Evolutionary conservation across 2,888 invertebrate genomes (phyloP).

Genomic region (Nipponacmea schrenckii): DNA sequence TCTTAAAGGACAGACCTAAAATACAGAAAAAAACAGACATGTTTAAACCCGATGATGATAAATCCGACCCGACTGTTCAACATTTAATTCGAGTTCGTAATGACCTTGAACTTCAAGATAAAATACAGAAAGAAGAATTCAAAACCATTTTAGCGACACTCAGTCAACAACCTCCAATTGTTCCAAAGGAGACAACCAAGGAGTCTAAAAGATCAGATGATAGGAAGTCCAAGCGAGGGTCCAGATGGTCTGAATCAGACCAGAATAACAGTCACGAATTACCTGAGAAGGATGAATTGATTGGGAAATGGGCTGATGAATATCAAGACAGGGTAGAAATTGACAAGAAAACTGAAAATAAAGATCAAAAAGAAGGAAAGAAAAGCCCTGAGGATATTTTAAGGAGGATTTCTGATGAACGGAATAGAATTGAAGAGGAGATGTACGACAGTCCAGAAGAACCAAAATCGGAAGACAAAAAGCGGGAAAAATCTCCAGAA

Average conservation of each 20-base stretch:
- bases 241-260: neutral
- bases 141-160: neutral
- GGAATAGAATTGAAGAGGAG: neutral
- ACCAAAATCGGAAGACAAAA: conserved; percentile 4
- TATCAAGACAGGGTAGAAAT: neutral
- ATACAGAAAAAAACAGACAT: conserved; percentile 34
- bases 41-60: conserved; percentile 28
- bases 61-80: conserved; percentile 7
- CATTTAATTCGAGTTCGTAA: neutral
- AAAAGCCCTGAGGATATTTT: neutral
- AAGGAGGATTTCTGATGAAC: neutral
- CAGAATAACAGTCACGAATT: neutral
- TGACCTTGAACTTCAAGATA: conserved; percentile 6
- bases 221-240: neutral
- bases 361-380: neutral
- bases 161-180: neutral
- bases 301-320: neutral
- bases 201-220: conserved; percentile 4
- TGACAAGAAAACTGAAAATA: conserved; percentile 11
- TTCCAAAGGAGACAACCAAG: neutral
- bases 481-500: conserved; percentile 11
- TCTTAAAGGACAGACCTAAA: conserved; percentile 27
- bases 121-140: conserved; percentile 9
- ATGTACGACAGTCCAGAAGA: neutral
- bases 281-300: neutral